phyloP scores from a whole-genome alignment of 2,113 vertebrate species.

The Menura novaehollandiae region DNA sequence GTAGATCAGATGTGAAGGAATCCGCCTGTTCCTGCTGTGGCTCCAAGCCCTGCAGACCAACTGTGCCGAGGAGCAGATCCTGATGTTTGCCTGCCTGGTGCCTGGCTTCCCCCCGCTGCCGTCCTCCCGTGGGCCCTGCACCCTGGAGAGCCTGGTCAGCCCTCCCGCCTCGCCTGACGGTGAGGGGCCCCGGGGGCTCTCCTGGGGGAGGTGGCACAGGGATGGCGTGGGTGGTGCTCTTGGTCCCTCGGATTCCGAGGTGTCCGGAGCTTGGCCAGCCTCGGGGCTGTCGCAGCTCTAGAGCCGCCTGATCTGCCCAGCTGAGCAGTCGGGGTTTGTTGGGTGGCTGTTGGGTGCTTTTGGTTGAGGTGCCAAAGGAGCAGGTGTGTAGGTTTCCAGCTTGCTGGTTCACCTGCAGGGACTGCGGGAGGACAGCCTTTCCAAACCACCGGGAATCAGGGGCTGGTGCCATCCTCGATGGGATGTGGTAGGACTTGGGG shows the following conservation, averaged over 20 bases:
- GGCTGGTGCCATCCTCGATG: fast-evolving
- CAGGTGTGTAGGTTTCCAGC: not conserved
- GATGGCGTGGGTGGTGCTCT: fast-evolving
- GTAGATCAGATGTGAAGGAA: slow-evolving; percentile 96
- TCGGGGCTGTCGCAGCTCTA: not conserved
- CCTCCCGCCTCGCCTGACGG: slow-evolving; percentile 81
- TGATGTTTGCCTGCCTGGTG: slow-evolving; percentile 94
- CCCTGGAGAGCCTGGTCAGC: slow-evolving; percentile 91
- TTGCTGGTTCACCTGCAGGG: not conserved
- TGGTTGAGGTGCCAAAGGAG: fast-evolving
- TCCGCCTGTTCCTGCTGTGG: slow-evolving; percentile 96
- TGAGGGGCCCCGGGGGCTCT: slow-evolving; percentile 55
- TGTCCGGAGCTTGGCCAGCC: not conserved
- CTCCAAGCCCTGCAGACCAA: slow-evolving; percentile 94
- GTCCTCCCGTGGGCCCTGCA: slow-evolving; percentile 88
- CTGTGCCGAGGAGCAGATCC: slow-evolving; percentile 92
- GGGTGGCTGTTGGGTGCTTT: not conserved
- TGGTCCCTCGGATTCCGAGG: no score
- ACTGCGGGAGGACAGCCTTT: not conserved
- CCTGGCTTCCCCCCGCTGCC: slow-evolving; percentile 91
- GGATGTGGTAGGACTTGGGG: not conserved
- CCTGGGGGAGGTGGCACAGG: not conserved
- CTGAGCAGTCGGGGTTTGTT: fast-evolving
- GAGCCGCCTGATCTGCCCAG: not conserved
- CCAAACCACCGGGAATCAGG: fast-evolving